Percentiles rank a stretch among this genome's conserved stretches.
Evolutionary conservation across 2,888 invertebrate genomes (phyloP).

Genomic region (Synergus gifuensis): DNA sequence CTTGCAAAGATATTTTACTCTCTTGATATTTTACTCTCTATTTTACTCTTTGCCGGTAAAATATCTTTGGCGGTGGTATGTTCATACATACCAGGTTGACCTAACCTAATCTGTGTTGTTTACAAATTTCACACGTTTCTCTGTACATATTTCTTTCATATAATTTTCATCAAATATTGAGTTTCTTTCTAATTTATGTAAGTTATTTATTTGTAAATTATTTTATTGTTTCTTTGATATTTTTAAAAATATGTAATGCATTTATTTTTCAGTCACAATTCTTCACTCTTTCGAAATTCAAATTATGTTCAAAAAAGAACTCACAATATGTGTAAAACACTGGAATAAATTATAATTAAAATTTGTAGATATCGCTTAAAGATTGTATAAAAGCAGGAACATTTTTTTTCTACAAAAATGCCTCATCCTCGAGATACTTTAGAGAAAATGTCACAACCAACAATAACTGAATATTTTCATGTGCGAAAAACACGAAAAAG

Average conservation of each 20-base stretch:
- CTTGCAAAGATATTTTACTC: too few species aligned
- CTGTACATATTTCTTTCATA: not conserved
- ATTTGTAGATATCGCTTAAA: not conserved
- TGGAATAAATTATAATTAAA: not conserved
- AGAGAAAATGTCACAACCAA: not conserved
- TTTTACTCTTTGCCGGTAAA: too few species aligned
- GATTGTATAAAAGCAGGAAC: not conserved
- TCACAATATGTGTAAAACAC: not conserved
- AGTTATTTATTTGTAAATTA: not conserved
- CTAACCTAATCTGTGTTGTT: not conserved
- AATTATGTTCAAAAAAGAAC: not conserved
- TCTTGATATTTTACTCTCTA: too few species aligned
- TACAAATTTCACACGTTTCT: not conserved
- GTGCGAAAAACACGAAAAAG: slow-evolving; percentile 1
- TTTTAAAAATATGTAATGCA: not conserved
- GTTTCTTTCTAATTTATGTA: not conserved
- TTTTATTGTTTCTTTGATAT: not conserved
- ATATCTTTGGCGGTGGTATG: too few species aligned
- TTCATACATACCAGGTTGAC: too few species aligned
- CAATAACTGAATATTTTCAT: slow-evolving; percentile 5
- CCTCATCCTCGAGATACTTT: not conserved
- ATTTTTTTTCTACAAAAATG: not conserved
- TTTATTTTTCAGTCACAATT: not conserved
- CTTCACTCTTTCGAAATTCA: not conserved
- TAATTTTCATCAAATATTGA: not conserved